Conservation (phyloP, 1,140 invertebrate genomes). For the Temnothorax longispinosus region DNA sequence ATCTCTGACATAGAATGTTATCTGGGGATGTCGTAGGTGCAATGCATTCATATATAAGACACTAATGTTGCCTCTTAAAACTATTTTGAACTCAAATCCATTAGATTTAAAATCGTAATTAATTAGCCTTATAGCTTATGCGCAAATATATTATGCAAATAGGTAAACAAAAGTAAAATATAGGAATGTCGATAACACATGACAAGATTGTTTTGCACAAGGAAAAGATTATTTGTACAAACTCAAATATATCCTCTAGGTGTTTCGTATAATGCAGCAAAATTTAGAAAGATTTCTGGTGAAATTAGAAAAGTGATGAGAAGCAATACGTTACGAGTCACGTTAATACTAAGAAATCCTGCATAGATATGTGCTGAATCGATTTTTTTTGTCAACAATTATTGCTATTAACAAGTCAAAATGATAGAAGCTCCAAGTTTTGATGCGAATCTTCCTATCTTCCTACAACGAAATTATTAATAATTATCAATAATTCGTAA, state of each 20-base stretch:
- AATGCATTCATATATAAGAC: conserved; percentile 34
- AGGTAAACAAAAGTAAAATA: not conserved
- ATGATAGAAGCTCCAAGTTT: conserved; percentile 63
- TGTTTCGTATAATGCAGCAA: not conserved
- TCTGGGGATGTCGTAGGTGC: conserved; percentile 13
- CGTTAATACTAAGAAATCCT: conserved; percentile 42
- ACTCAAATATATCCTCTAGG: not conserved
- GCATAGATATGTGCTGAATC: conserved; percentile 72
- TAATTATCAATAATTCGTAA: conserved; percentile 60
- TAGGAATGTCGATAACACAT: not conserved
- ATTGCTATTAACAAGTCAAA: conserved; percentile 61
- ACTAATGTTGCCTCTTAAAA: conserved; percentile 36
- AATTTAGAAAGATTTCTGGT: not conserved
- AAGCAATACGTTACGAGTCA: conserved; percentile 33
- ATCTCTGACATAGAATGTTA: conserved; percentile 28
- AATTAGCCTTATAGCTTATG: not conserved
- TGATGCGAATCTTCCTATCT: conserved; percentile 42
- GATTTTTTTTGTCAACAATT: conserved; percentile 54
- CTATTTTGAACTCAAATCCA: conserved; percentile 31
- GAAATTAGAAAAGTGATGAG: not conserved
- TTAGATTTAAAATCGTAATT: not conserved
- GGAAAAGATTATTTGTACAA: not conserved
- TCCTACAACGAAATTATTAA: conserved; percentile 62
- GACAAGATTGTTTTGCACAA: conserved; percentile 6
- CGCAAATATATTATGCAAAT: not conserved